These are phyloP conservation scores for Andinoacara biseriatus DNA, from an alignment of 2,113 vertebrate species.

Conservation along the genomic window DNA sequence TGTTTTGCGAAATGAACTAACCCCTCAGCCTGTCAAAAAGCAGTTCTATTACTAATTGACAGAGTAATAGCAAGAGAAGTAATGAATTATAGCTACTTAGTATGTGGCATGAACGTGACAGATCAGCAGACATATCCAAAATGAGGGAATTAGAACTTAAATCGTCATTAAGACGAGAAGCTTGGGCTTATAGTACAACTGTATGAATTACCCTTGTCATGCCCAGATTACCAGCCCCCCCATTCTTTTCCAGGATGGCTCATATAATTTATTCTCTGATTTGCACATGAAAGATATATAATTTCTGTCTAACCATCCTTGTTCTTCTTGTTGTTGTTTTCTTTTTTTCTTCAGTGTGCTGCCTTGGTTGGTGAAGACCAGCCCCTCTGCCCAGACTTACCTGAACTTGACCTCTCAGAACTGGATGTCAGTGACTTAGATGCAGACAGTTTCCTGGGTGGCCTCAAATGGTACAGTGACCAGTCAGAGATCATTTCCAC, in stretches of 20 bases:
- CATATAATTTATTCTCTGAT: not conserved
- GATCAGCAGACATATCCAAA: not conserved
- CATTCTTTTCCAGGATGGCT: constrained; percentile 22
- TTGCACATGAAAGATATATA: constrained; percentile 11
- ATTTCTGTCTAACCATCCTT: not conserved
- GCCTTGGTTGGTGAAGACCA: constrained; percentile 99
- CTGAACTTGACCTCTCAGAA: constrained; percentile 99
- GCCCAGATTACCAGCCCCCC: constrained; percentile 3
- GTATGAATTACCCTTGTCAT: not conserved
- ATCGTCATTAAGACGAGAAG: not conserved
- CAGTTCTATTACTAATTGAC: constrained; percentile 12
- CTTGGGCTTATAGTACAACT: not conserved
- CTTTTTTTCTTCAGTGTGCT: constrained; percentile 86
- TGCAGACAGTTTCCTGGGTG: constrained; percentile 95
- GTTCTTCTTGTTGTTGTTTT: no score
- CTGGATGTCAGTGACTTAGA: constrained; percentile 98
- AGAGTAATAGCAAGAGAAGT: not conserved
- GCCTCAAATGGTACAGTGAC: constrained; percentile 99
- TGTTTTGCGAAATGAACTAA: not conserved
- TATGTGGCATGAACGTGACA: not conserved
- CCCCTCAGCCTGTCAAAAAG: not conserved
- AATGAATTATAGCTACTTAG: not conserved
- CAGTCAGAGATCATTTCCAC: constrained; percentile 99
- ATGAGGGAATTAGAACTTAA: not conserved
- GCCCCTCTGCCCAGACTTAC: constrained; percentile 98